Conservation (phyloP, 2,113 vertebrate genomes). For the Paratilapia polleni region DNA sequence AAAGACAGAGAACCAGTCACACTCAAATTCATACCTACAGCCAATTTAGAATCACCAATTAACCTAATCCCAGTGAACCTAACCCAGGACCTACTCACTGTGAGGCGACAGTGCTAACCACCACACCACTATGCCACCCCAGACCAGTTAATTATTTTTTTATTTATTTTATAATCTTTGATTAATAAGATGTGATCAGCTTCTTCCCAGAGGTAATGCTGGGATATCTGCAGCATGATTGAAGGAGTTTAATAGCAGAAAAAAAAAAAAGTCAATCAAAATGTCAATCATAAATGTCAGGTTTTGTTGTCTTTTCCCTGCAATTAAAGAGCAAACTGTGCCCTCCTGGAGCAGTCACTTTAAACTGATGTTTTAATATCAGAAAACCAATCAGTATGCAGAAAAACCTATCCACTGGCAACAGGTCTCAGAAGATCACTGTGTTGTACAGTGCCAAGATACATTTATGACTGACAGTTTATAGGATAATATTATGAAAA, state of each 20-base stretch:
- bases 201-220: not conserved
- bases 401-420: not conserved
- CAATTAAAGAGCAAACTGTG: conserved; percentile 13
- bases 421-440: not conserved
- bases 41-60: no score
- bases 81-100: no score
- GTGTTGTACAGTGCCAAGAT: not conserved
- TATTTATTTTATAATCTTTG: no score
- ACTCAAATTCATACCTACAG: no score
- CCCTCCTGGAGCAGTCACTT: conserved; percentile 1
- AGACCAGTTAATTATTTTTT: no score
- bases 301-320: conserved; percentile 21
- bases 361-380: not conserved
- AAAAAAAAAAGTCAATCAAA: conserved; percentile 2
- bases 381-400: not conserved
- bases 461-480: not conserved
- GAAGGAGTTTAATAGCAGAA: not conserved
- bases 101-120: no score
- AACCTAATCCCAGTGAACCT: no score
- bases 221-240: not conserved
- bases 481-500: no score
- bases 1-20: no score
- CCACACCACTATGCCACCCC: no score
- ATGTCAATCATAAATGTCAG: conserved; percentile 33
- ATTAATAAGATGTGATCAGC: no score